Evolutionary conservation across 2,797 vertebrate species (phyloP).

Genomic region (Ataeniobius toweri): DNA sequence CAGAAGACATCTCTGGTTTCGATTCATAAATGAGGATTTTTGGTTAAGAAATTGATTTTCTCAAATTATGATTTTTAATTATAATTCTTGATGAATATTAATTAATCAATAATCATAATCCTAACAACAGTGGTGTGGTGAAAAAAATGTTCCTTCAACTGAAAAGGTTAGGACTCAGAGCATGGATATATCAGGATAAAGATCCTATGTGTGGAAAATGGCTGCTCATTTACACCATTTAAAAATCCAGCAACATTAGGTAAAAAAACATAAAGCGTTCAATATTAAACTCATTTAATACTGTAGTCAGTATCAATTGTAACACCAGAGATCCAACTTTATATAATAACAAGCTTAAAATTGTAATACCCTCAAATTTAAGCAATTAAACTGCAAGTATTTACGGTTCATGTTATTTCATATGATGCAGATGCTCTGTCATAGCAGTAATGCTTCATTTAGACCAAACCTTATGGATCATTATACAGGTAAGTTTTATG

Average conservation of each 20-base stretch:
- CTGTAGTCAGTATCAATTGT: not conserved
- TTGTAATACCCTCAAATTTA: not conserved
- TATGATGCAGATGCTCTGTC: not conserved
- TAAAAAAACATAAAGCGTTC: not conserved
- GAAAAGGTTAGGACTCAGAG: not conserved
- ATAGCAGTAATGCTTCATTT: conserved; percentile 5
- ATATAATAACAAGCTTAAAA: conserved; percentile 3
- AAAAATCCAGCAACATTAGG: not conserved
- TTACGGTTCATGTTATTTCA: not conserved
- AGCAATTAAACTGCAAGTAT: not conserved
- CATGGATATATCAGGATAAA: not conserved
- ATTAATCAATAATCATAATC: too few species aligned
- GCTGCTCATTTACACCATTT: not conserved
- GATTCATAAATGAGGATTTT: too few species aligned
- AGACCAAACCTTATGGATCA: conserved; percentile 6
- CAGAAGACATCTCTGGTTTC: too few species aligned
- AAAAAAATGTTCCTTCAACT: not conserved
- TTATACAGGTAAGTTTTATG: conserved; percentile 18
- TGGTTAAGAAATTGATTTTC: too few species aligned
- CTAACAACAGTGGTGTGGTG: too few species aligned
- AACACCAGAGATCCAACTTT: not conserved
- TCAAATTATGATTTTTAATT: too few species aligned
- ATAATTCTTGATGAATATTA: too few species aligned
- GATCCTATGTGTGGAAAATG: not conserved
- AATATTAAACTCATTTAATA: not conserved